A percentile compares a stretch with the other conserved stretches of the same genome.
These are phyloP conservation scores for Mimas tiliae DNA, from an alignment of 2,888 invertebrate species.

Conservation along the genomic window DNA sequence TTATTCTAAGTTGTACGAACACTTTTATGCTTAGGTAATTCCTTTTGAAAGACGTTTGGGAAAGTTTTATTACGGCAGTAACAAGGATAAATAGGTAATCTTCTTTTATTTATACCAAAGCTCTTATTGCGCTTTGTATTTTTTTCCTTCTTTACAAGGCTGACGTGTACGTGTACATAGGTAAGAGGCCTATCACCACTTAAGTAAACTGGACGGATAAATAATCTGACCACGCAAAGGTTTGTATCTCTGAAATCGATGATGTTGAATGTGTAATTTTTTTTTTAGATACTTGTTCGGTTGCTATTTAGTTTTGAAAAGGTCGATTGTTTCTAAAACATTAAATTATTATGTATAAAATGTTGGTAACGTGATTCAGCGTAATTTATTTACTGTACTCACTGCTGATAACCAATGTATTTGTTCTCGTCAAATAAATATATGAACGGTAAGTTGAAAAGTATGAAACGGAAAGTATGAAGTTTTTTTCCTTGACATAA, in stretches of 20 bases:
- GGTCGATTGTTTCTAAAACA: too few species aligned
- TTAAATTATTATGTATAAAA: background rate
- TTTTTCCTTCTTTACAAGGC: constrained; percentile 25
- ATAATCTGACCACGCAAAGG: constrained; percentile 17
- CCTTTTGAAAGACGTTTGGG: constrained; percentile 31
- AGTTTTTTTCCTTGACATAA: too few species aligned
- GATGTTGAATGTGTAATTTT: background rate
- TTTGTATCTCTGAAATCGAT: constrained; percentile 8
- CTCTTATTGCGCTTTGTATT: constrained; percentile 28
- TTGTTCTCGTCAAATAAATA: too few species aligned
- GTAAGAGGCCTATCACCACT: constrained; percentile 21
- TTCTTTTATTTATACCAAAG: constrained; percentile 31
- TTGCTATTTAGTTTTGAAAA: background rate
- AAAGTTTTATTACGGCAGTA: constrained; percentile 31
- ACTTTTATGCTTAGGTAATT: constrained; percentile 28
- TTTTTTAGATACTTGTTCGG: background rate
- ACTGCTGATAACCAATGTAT: too few species aligned
- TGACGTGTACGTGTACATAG: constrained; percentile 9
- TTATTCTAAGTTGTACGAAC: constrained; percentile 27
- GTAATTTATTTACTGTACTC: too few species aligned
- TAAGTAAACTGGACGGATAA: constrained; percentile 27
- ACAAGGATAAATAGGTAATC: constrained; percentile 32
- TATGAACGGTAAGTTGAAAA: too few species aligned
- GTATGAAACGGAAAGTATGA: too few species aligned
- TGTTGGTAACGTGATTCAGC: too few species aligned